A percentile compares a stretch with the other conserved stretches of the same genome.
Conservation (phyloP, 2,797 vertebrate genomes). For the Micromesistius poutassou region DNA sequence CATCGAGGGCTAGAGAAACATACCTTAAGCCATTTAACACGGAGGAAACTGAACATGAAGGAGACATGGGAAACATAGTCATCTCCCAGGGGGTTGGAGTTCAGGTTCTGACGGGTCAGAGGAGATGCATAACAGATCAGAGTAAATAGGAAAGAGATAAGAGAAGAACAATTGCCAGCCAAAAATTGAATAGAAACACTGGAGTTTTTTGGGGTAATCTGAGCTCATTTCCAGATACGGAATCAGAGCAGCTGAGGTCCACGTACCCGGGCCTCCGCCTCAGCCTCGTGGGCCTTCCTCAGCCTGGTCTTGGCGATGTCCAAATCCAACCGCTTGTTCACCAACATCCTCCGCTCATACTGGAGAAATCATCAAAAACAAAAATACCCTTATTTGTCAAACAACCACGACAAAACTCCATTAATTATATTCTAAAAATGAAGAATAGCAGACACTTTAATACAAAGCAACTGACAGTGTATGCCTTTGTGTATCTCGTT, state of each 20-base stretch:
- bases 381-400: background rate
- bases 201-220: no score
- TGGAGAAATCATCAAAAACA: constrained; percentile 52
- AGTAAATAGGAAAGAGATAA: constrained; percentile 19
- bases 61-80: constrained; percentile 92
- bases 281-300: constrained; percentile 88
- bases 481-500: no score
- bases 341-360: constrained; percentile 88
- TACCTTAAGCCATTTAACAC: constrained; percentile 98
- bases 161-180: background rate
- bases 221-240: no score
- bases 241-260: background rate
- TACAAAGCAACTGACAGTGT: no score
- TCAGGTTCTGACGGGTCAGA: constrained; percentile 77
- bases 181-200: background rate
- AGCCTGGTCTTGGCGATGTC: constrained; percentile 90
- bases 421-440: background rate
- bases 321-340: constrained; percentile 95
- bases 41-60: constrained; percentile 97
- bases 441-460: no score
- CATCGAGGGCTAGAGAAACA: constrained; percentile 50
- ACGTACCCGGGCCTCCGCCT: constrained; percentile 88
- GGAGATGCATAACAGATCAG: constrained; percentile 12
- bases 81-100: constrained; percentile 81
- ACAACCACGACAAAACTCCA: background rate